A percentile compares a stretch with the other conserved stretches of the same genome.
Evolutionary conservation across 2,797 vertebrate species (phyloP).

Genomic region (Chloroceryle inda): DNA sequence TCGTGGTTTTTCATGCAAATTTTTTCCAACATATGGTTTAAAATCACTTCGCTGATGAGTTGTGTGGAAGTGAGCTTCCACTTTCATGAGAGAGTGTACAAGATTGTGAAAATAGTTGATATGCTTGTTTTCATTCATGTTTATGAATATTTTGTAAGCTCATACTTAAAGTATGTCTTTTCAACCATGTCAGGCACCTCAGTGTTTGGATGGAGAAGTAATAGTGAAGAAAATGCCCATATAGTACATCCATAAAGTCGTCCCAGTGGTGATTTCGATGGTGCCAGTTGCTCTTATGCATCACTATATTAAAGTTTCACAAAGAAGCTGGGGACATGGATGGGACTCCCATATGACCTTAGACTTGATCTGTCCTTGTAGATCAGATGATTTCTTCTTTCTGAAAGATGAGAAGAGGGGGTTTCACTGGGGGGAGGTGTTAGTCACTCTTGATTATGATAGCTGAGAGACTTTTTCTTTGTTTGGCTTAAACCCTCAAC

Average conservation of each 20-base stretch:
- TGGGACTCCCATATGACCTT: not conserved
- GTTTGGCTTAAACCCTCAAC: not conserved
- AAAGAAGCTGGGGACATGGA: not conserved
- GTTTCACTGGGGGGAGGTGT: not conserved
- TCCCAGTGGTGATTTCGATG: not conserved
- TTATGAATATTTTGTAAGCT: not conserved
- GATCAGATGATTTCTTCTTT: not conserved
- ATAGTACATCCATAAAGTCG: not conserved
- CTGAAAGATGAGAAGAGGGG: not conserved
- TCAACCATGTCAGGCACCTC: not conserved
- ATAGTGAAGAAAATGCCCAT: not conserved
- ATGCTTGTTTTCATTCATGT: not conserved
- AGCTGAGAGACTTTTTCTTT: not conserved
- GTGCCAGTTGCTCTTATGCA: not conserved
- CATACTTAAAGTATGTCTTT: not conserved
- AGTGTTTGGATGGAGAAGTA: not conserved
- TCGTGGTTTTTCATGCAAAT: not conserved
- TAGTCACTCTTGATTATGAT: not conserved
- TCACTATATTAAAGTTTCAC: not conserved
- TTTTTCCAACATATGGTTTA: not conserved
- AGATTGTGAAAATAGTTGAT: not conserved
- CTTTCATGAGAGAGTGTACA: not conserved
- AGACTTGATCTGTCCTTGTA: not conserved
- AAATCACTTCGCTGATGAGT: not conserved
- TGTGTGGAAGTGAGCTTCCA: not conserved